Conservation (phyloP, 92 coral and sea anemone species). For the Zoanthus sociatus region DNA sequence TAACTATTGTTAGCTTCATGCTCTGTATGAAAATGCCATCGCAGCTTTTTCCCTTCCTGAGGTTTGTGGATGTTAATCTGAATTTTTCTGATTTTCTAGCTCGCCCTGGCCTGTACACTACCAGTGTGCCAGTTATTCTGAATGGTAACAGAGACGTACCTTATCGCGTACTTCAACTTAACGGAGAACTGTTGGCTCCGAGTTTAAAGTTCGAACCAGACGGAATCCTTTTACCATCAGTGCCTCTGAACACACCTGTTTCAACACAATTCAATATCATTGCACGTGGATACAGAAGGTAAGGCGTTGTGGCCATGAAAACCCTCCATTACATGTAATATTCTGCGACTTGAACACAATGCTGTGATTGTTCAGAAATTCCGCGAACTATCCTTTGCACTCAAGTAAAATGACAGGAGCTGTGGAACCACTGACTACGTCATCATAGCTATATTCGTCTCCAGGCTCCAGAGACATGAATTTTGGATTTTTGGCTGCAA, state of each 20-base stretch:
- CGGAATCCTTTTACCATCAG: slow-evolving; percentile 73
- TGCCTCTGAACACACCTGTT: slow-evolving; percentile 87
- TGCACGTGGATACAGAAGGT: slow-evolving; percentile 95
- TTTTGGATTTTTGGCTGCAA: no score
- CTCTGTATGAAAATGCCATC: no score
- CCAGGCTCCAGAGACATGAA: no score
- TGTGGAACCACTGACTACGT: no score
- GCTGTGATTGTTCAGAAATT: no score
- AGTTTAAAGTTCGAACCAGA: slow-evolving; percentile 84
- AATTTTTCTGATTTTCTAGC: slow-evolving; percentile 50
- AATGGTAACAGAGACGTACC: slow-evolving; percentile 83
- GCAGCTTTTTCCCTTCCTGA: no score
- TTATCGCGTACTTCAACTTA: slow-evolving; percentile 86
- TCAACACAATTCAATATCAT: slow-evolving; percentile 81
- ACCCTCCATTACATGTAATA: no score
- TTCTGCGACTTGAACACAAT: no score
- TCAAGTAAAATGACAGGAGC: no score
- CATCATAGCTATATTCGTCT: no score
- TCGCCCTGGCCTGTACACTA: slow-evolving; percentile 83
- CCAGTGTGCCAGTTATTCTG: slow-evolving; percentile 87
- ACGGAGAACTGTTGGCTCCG: slow-evolving; percentile 83
- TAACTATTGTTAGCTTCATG: no score
- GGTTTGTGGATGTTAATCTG: neutral
- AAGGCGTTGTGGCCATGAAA: slow-evolving; percentile 2
- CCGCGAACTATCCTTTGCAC: no score